Evolutionary conservation across 2,797 vertebrate species (phyloP).

Genomic region (Lagocephalus sceleratus): DNA sequence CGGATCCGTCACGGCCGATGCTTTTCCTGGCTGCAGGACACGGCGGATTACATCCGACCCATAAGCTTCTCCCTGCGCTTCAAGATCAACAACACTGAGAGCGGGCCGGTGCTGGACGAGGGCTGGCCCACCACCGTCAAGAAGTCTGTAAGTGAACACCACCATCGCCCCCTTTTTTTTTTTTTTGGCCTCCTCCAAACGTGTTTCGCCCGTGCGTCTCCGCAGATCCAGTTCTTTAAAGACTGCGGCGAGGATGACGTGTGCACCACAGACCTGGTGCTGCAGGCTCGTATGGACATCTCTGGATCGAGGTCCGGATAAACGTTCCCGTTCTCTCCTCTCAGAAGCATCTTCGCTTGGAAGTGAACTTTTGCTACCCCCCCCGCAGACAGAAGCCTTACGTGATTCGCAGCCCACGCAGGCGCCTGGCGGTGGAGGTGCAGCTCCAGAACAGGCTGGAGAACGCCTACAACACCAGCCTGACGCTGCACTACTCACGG

Average conservation of each 20-base stretch:
- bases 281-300: slow-evolving; percentile 84
- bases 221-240: slow-evolving; percentile 92
- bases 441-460: slow-evolving; percentile 86
- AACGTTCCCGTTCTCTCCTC: background rate
- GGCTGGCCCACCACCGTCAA: slow-evolving; percentile 77
- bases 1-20: background rate
- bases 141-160: slow-evolving; percentile 79
- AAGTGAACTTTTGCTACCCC: slow-evolving; percentile 9
- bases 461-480: slow-evolving; percentile 90
- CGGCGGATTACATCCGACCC: slow-evolving; percentile 90
- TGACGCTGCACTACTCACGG: slow-evolving; percentile 83
- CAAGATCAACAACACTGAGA: slow-evolving; percentile 79
- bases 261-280: slow-evolving; percentile 85
- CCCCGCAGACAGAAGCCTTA: slow-evolving; percentile 83
- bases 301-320: slow-evolving; percentile 81
- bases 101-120: slow-evolving; percentile 84
- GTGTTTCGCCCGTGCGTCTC: background rate
- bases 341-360: background rate
- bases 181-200: background rate
- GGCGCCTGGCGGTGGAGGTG: slow-evolving; percentile 80
- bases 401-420: slow-evolving; percentile 81
- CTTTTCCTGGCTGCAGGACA: slow-evolving; percentile 80
- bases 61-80: slow-evolving; percentile 84
- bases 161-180: background rate
- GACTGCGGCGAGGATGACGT: slow-evolving; percentile 93